These are phyloP conservation scores for Platycercus adscitus DNA, from an alignment of 2,113 vertebrate genomes.

Conservation along the genomic window DNA sequence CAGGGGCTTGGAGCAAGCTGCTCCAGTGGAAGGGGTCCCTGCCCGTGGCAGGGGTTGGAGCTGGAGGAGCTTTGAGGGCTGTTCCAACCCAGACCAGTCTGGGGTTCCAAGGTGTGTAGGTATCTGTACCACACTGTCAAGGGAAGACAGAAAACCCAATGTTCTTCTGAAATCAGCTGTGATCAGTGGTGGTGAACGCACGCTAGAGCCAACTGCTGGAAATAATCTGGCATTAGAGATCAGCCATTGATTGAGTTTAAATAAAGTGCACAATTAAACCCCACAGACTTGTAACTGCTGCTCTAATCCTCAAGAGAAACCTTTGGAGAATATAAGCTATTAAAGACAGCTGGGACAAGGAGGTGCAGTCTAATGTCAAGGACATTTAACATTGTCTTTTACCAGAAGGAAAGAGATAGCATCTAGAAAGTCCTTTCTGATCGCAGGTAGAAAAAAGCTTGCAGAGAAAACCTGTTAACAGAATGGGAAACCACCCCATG, in stretches of 20 bases:
- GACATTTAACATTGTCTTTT: background rate
- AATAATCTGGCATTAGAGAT: background rate
- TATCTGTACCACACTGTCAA: fast-evolving
- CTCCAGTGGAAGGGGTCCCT: background rate
- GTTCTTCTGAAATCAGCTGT: background rate
- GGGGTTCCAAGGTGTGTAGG: background rate
- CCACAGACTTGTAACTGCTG: background rate
- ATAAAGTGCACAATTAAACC: background rate
- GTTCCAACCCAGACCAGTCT: background rate
- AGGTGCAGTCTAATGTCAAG: background rate
- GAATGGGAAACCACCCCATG: background rate
- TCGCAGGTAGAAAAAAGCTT: background rate
- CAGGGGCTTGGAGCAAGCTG: background rate
- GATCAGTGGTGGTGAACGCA: fast-evolving
- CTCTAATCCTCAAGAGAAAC: background rate
- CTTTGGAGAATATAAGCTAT: background rate
- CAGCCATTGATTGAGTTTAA: background rate
- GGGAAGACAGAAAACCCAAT: fast-evolving
- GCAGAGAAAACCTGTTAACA: background rate
- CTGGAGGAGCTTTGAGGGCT: background rate
- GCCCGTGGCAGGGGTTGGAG: fast-evolving
- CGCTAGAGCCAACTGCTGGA: fast-evolving
- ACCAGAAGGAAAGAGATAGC: background rate
- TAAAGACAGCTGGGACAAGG: background rate
- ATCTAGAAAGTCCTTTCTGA: background rate